phyloP scores from a whole-genome alignment of 2,113 vertebrate species.

The Psammodynastes pulverulentus region DNA sequence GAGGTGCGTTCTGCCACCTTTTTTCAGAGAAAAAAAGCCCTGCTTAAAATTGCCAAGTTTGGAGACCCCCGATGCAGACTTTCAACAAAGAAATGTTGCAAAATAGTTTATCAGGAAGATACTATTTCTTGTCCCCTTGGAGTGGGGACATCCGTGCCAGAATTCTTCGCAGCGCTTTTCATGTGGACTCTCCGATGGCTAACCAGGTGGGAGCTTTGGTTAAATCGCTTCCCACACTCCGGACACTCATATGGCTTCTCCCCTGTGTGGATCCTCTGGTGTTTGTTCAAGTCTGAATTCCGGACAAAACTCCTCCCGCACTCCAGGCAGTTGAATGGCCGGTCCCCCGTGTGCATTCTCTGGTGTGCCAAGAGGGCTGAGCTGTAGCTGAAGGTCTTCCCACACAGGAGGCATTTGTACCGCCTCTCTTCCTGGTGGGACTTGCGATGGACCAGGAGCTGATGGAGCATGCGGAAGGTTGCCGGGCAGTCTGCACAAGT shows the following conservation, averaged over 20 bases:
- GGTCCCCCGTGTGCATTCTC: conserved; percentile 19
- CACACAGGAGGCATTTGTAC: conserved; percentile 24
- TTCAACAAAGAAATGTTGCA: background rate
- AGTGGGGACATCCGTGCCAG: accelerated
- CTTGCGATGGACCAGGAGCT: conserved; percentile 22
- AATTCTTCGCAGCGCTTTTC: background rate
- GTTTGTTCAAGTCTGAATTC: conserved; percentile 27
- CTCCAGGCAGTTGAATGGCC: conserved; percentile 25
- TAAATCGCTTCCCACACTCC: conserved; percentile 16
- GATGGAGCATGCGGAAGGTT: conserved; percentile 35
- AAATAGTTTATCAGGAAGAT: background rate
- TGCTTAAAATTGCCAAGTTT: background rate
- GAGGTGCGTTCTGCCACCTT: too few relatives aligned
- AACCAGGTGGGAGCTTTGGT: conserved; percentile 23
- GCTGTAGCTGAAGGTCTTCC: conserved; percentile 27
- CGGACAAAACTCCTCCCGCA: conserved; percentile 25
- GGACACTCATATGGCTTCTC: conserved; percentile 26
- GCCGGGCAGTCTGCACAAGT: conserved; percentile 45
- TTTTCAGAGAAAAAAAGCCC: too few relatives aligned
- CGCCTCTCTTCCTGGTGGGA: conserved; percentile 25
- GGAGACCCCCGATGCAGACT: background rate
- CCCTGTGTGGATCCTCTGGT: conserved; percentile 24
- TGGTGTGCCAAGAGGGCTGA: conserved; percentile 25
- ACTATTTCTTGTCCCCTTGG: background rate
- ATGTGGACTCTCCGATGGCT: conserved; percentile 26